Evolutionary conservation across 2,888 invertebrate genomes (phyloP).

Genomic region (Nomada goodeniana): DNA sequence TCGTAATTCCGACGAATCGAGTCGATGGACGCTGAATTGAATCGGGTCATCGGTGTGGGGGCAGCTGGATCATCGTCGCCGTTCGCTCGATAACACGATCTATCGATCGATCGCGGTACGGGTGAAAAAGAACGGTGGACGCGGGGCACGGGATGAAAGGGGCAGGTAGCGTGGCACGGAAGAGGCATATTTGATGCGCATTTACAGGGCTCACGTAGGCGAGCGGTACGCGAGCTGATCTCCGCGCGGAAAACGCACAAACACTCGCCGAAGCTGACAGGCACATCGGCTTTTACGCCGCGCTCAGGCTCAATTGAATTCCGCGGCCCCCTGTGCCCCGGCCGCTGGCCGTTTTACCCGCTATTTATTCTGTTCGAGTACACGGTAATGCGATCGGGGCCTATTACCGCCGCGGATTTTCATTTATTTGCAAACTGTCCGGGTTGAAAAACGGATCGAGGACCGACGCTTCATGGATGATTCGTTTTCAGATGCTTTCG

Average conservation of each 20-base stretch:
- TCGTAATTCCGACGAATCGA: background rate
- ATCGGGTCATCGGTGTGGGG: background rate
- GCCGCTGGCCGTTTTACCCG: conserved; percentile 60
- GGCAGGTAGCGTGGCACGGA: conserved; percentile 25
- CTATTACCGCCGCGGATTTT: conserved; percentile 65
- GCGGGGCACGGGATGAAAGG: background rate
- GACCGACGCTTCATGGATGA: conserved; percentile 39
- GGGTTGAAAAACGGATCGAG: conserved; percentile 54
- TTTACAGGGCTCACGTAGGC: conserved; percentile 60
- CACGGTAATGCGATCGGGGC: conserved; percentile 68
- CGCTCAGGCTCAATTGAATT: conserved; percentile 57
- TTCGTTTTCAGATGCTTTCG: conserved; percentile 24
- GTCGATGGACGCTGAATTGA: background rate
- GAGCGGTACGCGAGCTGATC: conserved; percentile 20
- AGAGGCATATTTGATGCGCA: conserved; percentile 73
- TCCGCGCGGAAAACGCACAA: conserved; percentile 49
- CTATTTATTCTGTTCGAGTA: conserved; percentile 68
- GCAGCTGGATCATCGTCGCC: background rate
- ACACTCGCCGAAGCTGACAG: conserved; percentile 38
- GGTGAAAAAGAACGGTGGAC: background rate
- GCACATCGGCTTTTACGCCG: conserved; percentile 61
- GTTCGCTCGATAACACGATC: conserved; percentile 49
- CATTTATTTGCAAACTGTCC: conserved; percentile 65
- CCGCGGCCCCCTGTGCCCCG: conserved; percentile 20
- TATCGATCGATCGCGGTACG: conserved; percentile 9